phyloP scores from a whole-genome alignment of 2,113 vertebrate genomes.

The Candoia aspera region DNA sequence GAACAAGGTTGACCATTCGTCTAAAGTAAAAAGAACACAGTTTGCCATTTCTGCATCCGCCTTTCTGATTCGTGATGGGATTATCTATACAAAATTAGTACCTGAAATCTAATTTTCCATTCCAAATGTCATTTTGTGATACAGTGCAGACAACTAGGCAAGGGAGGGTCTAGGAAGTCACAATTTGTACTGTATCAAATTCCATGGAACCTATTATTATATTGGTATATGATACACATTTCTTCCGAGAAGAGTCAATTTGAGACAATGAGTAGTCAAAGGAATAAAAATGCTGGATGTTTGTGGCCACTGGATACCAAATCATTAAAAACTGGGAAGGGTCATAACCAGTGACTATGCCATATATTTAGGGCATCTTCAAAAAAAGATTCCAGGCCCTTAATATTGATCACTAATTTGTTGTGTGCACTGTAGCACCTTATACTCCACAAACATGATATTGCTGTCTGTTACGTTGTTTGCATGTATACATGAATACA shows the following conservation, averaged over 20 bases:
- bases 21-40: conserved; percentile 67
- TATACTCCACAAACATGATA: conserved; percentile 68
- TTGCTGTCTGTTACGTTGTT: conserved; percentile 71
- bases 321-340: conserved; percentile 25
- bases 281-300: conserved; percentile 41
- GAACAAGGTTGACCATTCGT: conserved; percentile 69
- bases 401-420: conserved; percentile 61
- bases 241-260: conserved; percentile 31
- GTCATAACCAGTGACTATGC: conserved; percentile 24
- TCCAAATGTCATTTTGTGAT: conserved; percentile 51
- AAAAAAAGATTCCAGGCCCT: conserved; percentile 10
- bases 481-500: conserved; percentile 75
- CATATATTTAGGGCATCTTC: conserved; percentile 53
- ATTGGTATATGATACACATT: conserved; percentile 33
- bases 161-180: conserved; percentile 30
- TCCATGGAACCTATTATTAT: conserved; percentile 35
- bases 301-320: neutral
- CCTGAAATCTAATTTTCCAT: conserved; percentile 46
- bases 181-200: conserved; percentile 38
- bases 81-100: conserved; percentile 55
- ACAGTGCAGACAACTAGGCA: conserved; percentile 42
- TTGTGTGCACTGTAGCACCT: conserved; percentile 69
- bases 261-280: conserved; percentile 40
- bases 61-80: conserved; percentile 56
- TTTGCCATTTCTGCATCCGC: conserved; percentile 57